Conservation (phyloP, 2,113 vertebrate species). For the Anoplopoma fimbria region DNA sequence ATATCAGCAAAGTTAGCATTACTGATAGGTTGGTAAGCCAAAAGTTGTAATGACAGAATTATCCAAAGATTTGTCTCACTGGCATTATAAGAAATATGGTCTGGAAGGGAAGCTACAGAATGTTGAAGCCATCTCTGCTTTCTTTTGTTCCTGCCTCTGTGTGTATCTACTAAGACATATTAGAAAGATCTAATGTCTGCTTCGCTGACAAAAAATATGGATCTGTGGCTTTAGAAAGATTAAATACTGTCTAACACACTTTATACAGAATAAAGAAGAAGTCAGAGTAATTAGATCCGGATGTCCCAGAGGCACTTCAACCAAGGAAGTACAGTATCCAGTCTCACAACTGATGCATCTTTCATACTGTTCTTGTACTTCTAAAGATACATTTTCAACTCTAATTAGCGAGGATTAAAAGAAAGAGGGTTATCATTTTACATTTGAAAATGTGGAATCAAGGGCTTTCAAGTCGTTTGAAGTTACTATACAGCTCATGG, state of each 20-base stretch:
- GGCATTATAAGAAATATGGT: not conserved
- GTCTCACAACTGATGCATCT: slow-evolving; percentile 19
- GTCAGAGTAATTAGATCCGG: slow-evolving; percentile 19
- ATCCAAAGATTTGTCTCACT: not conserved
- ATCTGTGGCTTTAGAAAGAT: slow-evolving; percentile 35
- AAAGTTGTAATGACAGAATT: not conserved
- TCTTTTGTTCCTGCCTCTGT: not conserved
- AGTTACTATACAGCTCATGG: not conserved
- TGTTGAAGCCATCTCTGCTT: not conserved
- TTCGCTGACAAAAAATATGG: not conserved
- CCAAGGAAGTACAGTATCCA: slow-evolving; percentile 1
- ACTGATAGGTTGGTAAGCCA: no score
- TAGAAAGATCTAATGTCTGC: slow-evolving; percentile 10
- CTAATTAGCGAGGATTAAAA: not conserved
- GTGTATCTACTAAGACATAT: not conserved
- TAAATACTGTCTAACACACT: slow-evolving; percentile 25
- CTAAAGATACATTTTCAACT: slow-evolving; percentile 4
- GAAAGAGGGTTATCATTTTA: not conserved
- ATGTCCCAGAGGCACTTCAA: slow-evolving; percentile 4
- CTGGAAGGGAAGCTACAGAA: not conserved
- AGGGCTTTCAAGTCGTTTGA: not conserved
- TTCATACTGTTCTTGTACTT: slow-evolving; percentile 3
- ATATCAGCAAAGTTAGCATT: not conserved
- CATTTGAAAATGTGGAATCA: not conserved
- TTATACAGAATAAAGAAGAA: slow-evolving; percentile 4